phyloP scores from a whole-genome alignment of 2,797 vertebrate species.

The Phataginus tricuspis region DNA sequence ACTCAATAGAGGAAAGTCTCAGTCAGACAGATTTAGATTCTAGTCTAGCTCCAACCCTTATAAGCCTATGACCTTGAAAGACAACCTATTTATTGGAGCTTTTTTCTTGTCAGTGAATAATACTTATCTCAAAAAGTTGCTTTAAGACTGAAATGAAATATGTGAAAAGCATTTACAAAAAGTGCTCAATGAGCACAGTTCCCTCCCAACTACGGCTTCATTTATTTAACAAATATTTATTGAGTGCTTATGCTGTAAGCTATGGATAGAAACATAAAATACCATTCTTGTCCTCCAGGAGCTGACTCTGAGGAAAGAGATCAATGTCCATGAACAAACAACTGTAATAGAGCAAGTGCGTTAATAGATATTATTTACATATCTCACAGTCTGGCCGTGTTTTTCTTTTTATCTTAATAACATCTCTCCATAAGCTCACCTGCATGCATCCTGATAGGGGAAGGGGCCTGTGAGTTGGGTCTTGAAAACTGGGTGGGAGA shows the following conservation, averaged over 20 bases:
- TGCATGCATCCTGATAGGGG: neutral
- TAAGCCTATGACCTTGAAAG: neutral
- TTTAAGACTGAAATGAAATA: constrained; percentile 30
- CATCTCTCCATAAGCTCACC: neutral
- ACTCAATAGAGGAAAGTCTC: neutral
- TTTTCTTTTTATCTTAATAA: neutral
- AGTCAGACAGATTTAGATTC: neutral
- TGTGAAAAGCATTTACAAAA: neutral
- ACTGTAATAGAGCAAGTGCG: neutral
- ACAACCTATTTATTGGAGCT: neutral
- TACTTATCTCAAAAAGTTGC: neutral
- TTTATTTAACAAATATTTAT: constrained; percentile 29
- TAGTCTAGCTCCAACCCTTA: neutral
- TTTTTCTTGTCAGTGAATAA: neutral
- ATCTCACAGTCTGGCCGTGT: neutral
- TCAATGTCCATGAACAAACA: neutral
- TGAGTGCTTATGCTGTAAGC: neutral
- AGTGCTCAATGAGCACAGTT: neutral
- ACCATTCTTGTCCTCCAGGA: neutral
- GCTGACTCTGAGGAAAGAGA: neutral
- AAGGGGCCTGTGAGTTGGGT: neutral
- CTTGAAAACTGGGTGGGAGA: neutral
- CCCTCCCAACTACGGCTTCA: neutral
- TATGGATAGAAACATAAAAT: neutral
- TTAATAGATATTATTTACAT: neutral